Base-by-base conservation (phyloP, 2,888 invertebrate genomes). In the Helobdella robusta region DNA sequence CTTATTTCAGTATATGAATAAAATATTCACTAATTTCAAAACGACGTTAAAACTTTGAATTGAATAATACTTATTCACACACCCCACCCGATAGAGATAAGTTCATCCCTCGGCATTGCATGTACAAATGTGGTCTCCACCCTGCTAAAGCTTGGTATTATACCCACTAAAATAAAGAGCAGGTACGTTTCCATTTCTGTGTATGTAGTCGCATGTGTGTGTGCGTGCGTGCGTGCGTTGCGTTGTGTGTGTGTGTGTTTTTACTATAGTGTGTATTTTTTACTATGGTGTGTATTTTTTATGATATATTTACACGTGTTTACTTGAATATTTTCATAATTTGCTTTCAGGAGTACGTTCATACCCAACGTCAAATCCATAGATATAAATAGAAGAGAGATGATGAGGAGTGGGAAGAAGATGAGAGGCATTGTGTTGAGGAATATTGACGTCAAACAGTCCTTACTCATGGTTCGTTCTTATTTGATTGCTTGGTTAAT, bases 121-220 rank as follows among this genome's bases (percentile, higher is more conserved):
- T 32, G 50, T 44, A 20, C 18, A 20, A 30, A 62, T 46, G 34
- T 62, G 23, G 25, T 23, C 25, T 62, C 62, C 6, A 62, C 62
- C 20, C 62, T 62, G n/a, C 50, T 62, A 4, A 62, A 62, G n/a
- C 62, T 62, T 48, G 62, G 62, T 32, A 46, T 62, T 2, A 46
- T 62, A n/a, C 62, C 48, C 23, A 30, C 62, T 0, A 62, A 44
- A 50, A 62, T 62, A 8, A 62, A 30, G n/a, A 50, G 46, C 50
- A 30, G 30, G 62, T 62, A 11, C n/a, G 62, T 44, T 40, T 40
- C n/a, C n/a, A n/a, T 40, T 40, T 40, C n/a, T n/a, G n/a, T n/a
- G n/a, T n/a, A n/a, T n/a, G n/a, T n/a, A n/a, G n/a, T n/a, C n/a
- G n/a, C n/a, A 40, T n/a, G 11, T 40, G 44, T 40, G 11, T 40